These are phyloP conservation scores for Nysson spinosus DNA, from an alignment of 2,888 invertebrate species.

Conservation along the genomic window DNA sequence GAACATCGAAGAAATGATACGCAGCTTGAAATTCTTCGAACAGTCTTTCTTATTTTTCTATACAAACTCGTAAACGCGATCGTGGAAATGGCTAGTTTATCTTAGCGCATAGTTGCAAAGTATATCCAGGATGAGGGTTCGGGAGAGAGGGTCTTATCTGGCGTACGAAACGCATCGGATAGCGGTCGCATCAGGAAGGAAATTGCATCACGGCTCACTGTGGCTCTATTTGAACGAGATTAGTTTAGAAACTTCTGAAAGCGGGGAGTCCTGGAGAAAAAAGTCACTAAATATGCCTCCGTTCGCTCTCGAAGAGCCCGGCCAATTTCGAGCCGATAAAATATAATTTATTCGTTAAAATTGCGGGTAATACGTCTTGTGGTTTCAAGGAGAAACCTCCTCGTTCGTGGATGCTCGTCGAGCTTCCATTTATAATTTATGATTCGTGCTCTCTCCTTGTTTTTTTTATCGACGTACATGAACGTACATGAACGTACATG, in stretches of 20 bases:
- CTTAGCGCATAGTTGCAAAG: too few relatives aligned
- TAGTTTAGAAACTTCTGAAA: conserved; percentile 5
- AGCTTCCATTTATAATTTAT: conserved; percentile 11
- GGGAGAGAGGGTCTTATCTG: conserved; percentile 17
- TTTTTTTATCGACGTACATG: too few relatives aligned
- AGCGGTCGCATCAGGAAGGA: conserved; percentile 15
- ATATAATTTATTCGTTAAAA: conserved; percentile 1
- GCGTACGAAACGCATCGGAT: neutral
- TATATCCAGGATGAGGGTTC: too few relatives aligned
- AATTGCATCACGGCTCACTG: conserved; percentile 23
- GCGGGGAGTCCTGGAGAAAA: neutral
- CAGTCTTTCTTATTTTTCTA: too few relatives aligned
- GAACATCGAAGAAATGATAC: too few relatives aligned
- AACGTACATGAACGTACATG: neutral
- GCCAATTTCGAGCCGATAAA: neutral
- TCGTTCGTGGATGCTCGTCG: neutral
- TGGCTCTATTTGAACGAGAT: conserved; percentile 3
- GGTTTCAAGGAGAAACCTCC: conserved; percentile 17
- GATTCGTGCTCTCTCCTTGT: too few relatives aligned
- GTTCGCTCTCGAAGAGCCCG: neutral
- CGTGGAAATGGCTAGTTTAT: too few relatives aligned
- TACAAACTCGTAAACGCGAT: too few relatives aligned
- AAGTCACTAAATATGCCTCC: too few relatives aligned
- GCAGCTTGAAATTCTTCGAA: too few relatives aligned
- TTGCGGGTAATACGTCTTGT: neutral